phyloP scores from a whole-genome alignment of 2,113 vertebrate species.

The Okapia johnstoni region DNA sequence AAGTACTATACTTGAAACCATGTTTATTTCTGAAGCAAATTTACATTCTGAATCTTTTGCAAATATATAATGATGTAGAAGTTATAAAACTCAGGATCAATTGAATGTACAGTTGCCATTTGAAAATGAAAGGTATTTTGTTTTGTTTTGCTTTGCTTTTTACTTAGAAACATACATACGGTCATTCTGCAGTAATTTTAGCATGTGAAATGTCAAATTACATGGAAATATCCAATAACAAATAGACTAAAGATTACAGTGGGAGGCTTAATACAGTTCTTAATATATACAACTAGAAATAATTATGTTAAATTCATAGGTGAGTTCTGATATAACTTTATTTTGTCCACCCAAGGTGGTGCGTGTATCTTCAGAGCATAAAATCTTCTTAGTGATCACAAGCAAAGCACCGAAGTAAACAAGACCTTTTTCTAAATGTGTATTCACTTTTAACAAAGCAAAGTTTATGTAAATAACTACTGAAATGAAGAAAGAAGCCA shows the following conservation, averaged over 20 bases:
- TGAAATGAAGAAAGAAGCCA: not conserved
- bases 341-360: not conserved
- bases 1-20: not conserved
- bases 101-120: not conserved
- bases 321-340: not conserved
- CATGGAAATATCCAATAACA: conserved; percentile 62
- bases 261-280: conserved; percentile 49
- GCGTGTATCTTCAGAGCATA: not conserved
- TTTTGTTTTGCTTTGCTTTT: conserved; percentile 53
- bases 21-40: not conserved
- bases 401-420: not conserved
- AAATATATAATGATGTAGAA: not conserved
- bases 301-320: not conserved
- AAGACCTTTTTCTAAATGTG: not conserved
- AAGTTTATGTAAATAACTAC: not conserved
- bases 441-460: not conserved
- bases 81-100: not conserved
- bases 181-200: conserved; percentile 63
- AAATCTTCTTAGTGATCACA: not conserved
- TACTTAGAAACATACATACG: conserved; percentile 52
- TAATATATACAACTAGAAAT: conserved; percentile 48
- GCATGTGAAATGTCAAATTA: conserved; percentile 64
- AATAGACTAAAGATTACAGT: conserved; percentile 64
- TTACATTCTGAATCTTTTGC: not conserved
- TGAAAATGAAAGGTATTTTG: conserved; percentile 51